Evolutionary conservation across 2,888 invertebrate species (phyloP).

Genomic region (Tanypteryx hageni): DNA sequence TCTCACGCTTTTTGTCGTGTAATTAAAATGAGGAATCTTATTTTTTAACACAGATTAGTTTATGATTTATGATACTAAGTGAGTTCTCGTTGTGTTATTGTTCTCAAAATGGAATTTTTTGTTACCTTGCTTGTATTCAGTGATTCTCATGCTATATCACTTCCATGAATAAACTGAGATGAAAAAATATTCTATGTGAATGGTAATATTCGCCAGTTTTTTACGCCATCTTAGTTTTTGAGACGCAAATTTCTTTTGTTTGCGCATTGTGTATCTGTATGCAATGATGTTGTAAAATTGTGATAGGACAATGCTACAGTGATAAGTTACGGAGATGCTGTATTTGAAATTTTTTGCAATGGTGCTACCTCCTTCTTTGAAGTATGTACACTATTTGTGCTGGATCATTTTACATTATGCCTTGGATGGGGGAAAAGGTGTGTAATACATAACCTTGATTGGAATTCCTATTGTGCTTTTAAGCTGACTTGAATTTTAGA

Average conservation of each 20-base stretch:
- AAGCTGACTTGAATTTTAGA: constrained; percentile 19
- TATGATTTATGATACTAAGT: constrained; percentile 3
- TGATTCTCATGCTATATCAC: constrained; percentile 22
- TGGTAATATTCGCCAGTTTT: constrained; percentile 3
- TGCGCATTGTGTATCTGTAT: neutral
- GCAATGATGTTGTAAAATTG: neutral
- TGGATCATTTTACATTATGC: neutral
- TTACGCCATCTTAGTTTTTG: neutral
- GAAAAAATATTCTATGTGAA: neutral
- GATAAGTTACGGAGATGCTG: constrained; percentile 23
- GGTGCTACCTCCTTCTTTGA: constrained; percentile 10
- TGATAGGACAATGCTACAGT: neutral
- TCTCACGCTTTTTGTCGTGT: neutral
- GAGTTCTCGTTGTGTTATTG: constrained; percentile 10
- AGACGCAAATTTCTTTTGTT: constrained; percentile 12
- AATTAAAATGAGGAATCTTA: neutral
- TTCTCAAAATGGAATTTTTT: constrained; percentile 26
- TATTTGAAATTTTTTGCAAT: constrained; percentile 17
- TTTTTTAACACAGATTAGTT: constrained; percentile 23
- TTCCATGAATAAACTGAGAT: neutral
- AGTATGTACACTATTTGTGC: constrained; percentile 20
- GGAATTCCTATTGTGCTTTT: constrained; percentile 9
- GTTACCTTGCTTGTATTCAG: constrained; percentile 44
- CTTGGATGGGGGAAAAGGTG: neutral
- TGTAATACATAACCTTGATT: neutral